Evolutionary conservation across 2,888 invertebrate genomes (phyloP).

Genomic region (Sinohyriopsis cumingii): DNA sequence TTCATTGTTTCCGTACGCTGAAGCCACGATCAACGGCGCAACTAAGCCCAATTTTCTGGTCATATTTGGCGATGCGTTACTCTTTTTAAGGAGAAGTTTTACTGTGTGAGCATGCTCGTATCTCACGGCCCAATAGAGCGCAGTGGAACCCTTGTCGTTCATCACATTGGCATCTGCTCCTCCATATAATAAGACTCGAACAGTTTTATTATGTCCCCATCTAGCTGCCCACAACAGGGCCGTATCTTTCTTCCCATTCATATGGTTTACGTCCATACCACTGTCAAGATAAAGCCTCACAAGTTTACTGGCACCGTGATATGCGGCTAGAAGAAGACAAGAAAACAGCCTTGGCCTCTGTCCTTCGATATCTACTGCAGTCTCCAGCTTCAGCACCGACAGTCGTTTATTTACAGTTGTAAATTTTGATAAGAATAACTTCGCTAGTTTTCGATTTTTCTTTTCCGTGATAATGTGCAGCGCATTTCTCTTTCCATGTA

Average conservation of each 20-base stretch:
- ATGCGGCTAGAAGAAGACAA: slow-evolving; percentile 54
- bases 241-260: slow-evolving; percentile 64
- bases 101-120: slow-evolving; percentile 59
- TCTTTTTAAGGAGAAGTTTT: slow-evolving; percentile 49
- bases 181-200: slow-evolving; percentile 32
- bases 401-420: slow-evolving; percentile 1
- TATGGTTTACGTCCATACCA: slow-evolving; percentile 46
- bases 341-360: slow-evolving; percentile 61
- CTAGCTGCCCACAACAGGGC: slow-evolving; percentile 66
- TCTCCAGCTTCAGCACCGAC: slow-evolving; percentile 31
- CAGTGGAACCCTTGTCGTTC: slow-evolving; percentile 68
- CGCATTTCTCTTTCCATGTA: slow-evolving; percentile 45
- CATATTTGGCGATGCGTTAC: slow-evolving; percentile 56
- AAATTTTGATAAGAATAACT: slow-evolving; percentile 17
- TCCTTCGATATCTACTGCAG: slow-evolving; percentile 57
- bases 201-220: slow-evolving; percentile 50
- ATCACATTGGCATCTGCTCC: slow-evolving; percentile 51
- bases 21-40: slow-evolving; percentile 62
- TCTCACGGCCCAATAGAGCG: slow-evolving; percentile 67
- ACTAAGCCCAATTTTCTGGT: slow-evolving; percentile 63
- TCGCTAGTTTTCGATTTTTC: slow-evolving; percentile 40
- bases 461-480: slow-evolving; percentile 57
- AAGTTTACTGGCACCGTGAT: slow-evolving; percentile 42
- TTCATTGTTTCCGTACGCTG: slow-evolving; percentile 58
- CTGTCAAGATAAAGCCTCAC: slow-evolving; percentile 47